These are phyloP conservation scores for Trissolcus japonicus DNA, from an alignment of 2,888 invertebrate genomes.

Conservation along the genomic window DNA sequence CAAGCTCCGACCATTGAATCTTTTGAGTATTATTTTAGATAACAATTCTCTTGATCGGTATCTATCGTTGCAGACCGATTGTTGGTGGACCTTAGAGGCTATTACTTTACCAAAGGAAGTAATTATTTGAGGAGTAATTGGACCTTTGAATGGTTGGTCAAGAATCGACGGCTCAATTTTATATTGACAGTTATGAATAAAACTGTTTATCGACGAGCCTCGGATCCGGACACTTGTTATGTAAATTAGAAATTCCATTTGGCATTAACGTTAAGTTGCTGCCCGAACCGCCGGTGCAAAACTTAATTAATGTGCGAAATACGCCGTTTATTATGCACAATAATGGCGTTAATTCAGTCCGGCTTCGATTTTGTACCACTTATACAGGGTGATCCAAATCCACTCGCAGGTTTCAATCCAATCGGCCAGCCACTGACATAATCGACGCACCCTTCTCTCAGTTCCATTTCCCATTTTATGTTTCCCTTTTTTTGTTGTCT, in stretches of 20 bases:
- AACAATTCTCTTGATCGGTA: neutral
- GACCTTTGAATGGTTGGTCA: conserved; percentile 15
- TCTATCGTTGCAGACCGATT: neutral
- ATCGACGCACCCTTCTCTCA: no score
- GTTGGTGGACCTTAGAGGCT: neutral
- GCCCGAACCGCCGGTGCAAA: no score
- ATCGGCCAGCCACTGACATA: no score
- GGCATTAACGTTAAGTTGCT: neutral
- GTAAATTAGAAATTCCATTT: conserved; percentile 12
- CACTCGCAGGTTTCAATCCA: no score
- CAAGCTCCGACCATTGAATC: neutral
- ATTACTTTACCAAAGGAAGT: conserved; percentile 36
- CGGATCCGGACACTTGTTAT: neutral
- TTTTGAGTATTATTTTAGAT: neutral
- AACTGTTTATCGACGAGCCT: neutral
- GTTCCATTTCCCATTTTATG: no score
- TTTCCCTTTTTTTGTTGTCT: neutral
- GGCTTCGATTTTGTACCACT: no score
- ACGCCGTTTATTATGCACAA: no score
- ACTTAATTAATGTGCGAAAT: no score
- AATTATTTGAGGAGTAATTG: conserved; percentile 33
- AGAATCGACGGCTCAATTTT: conserved; percentile 15
- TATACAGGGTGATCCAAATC: no score
- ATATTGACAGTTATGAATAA: conserved; percentile 17
- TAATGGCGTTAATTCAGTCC: neutral